These are phyloP conservation scores for Brachypalpus laphriformis DNA, from an alignment of 2,888 invertebrate species.

Conservation along the genomic window DNA sequence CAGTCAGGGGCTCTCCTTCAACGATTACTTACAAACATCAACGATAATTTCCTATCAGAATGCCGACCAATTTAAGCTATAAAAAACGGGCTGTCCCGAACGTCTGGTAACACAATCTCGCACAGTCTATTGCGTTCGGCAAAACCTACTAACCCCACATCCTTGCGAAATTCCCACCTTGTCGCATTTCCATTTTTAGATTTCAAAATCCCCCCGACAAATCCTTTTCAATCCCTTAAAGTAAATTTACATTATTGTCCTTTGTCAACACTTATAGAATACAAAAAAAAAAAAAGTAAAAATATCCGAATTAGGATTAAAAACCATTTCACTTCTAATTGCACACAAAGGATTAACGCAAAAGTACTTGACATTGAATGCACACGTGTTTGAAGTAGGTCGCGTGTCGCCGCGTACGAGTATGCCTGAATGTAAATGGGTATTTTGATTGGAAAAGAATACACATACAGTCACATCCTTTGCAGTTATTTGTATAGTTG, in stretches of 20 bases:
- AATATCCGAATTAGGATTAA: slow-evolving; percentile 50
- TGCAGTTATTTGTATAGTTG: slow-evolving; percentile 1
- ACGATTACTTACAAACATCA: too few relatives aligned
- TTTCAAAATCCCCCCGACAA: not conserved
- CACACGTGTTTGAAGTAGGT: slow-evolving; percentile 64
- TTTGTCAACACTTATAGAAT: not conserved
- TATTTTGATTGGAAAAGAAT: slow-evolving; percentile 36
- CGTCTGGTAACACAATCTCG: too few relatives aligned
- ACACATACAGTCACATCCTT: not conserved
- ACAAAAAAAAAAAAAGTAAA: not conserved
- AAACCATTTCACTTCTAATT: slow-evolving; percentile 57
- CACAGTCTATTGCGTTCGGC: too few relatives aligned
- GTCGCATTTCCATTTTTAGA: not conserved
- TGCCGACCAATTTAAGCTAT: too few relatives aligned
- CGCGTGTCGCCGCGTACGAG: slow-evolving; percentile 40
- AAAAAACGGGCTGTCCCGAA: too few relatives aligned
- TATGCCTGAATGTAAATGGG: slow-evolving; percentile 12
- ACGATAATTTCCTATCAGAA: too few relatives aligned
- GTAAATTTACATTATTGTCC: slow-evolving; percentile 7
- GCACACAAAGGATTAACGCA: slow-evolving; percentile 62
- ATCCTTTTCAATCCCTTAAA: not conserved
- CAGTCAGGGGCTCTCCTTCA: too few relatives aligned
- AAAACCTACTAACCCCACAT: not conserved
- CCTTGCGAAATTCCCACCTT: not conserved
- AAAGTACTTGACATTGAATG: slow-evolving; percentile 64